A percentile compares a stretch with the other conserved stretches of the same genome.
Evolutionary conservation across 2,888 invertebrate species (phyloP).

Genomic region (Hydroisotoma schaefferi): DNA sequence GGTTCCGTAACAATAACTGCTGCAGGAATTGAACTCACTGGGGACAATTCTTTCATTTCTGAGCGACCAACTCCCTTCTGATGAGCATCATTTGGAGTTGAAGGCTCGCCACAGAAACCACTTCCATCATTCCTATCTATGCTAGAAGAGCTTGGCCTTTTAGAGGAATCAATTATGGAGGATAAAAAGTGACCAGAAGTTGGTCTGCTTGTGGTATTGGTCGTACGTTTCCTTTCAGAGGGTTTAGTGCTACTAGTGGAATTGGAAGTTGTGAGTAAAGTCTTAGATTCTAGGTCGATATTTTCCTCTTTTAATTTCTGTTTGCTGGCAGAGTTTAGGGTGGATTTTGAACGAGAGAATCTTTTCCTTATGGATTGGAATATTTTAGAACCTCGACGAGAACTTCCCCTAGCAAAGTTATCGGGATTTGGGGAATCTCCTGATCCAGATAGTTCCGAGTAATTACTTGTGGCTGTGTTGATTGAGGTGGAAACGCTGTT

Average conservation of each 20-base stretch:
- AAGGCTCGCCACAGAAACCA: background rate
- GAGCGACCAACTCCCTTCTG: background rate
- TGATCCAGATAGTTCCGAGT: constrained; percentile 33
- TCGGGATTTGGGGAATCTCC: background rate
- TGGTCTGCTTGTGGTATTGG: constrained; percentile 3
- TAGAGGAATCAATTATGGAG: constrained; percentile 23
- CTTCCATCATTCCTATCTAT: background rate
- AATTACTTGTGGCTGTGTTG: constrained; percentile 33
- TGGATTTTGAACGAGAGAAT: constrained; percentile 34
- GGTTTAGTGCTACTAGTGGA: background rate
- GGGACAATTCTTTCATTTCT: background rate
- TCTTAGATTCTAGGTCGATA: background rate
- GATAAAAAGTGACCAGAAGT: constrained; percentile 30
- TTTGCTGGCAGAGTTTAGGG: background rate
- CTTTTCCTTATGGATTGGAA: constrained; percentile 40
- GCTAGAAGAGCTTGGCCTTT: constrained; percentile 18
- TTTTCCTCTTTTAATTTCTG: constrained; percentile 4
- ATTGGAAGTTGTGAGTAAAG: background rate
- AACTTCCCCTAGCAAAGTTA: constrained; percentile 23
- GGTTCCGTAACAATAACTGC: constrained; percentile 10
- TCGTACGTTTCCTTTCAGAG: background rate
- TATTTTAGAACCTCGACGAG: constrained; percentile 38
- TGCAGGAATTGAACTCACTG: background rate
- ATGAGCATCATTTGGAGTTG: background rate
- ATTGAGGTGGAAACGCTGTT: constrained; percentile 37